A percentile compares a stretch with the other conserved stretches of the same genome.
phyloP scores from a whole-genome alignment of 1,140 invertebrate genomes.

The Belonocnema kinseyi region DNA sequence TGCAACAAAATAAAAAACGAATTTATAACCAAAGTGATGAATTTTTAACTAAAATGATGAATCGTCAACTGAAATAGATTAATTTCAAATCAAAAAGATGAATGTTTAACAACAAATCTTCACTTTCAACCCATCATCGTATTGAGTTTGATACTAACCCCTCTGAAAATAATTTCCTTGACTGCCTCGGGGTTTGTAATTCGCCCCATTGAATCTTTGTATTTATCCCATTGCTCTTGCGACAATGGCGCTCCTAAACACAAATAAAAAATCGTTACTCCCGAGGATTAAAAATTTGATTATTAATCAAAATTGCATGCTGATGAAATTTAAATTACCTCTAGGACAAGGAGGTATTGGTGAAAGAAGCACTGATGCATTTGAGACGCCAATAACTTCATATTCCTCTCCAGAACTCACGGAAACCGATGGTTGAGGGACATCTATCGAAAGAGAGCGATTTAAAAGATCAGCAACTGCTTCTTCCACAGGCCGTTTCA shows the following conservation, averaged over 20 bases:
- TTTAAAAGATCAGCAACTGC: constrained; percentile 79
- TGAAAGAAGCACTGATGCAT: constrained; percentile 75
- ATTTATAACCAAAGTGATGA: no score
- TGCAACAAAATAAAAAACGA: no score
- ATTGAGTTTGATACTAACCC: constrained; percentile 79
- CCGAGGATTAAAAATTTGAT: constrained; percentile 27
- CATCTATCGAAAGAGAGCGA: constrained; percentile 73
- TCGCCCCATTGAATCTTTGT: constrained; percentile 86
- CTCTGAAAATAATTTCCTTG: constrained; percentile 91
- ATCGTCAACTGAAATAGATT: no score
- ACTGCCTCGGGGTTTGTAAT: constrained; percentile 82
- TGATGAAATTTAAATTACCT: constrained; percentile 53
- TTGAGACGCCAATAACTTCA: constrained; percentile 79
- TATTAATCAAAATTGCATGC: background rate
- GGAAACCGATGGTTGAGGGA: constrained; percentile 68
- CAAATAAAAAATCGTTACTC: constrained; percentile 38
- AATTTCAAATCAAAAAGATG: no score
- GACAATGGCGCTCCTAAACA: constrained; percentile 82
- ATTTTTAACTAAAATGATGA: no score
- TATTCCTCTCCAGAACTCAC: constrained; percentile 79
- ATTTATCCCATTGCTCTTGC: constrained; percentile 85
- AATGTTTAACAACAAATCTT: no score
- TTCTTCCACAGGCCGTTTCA: constrained; percentile 74
- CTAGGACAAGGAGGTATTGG: constrained; percentile 74
- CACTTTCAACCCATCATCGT: no score